Base-by-base conservation (phyloP, 2,113 vertebrate genomes). In the Casuarius casuarius region DNA sequence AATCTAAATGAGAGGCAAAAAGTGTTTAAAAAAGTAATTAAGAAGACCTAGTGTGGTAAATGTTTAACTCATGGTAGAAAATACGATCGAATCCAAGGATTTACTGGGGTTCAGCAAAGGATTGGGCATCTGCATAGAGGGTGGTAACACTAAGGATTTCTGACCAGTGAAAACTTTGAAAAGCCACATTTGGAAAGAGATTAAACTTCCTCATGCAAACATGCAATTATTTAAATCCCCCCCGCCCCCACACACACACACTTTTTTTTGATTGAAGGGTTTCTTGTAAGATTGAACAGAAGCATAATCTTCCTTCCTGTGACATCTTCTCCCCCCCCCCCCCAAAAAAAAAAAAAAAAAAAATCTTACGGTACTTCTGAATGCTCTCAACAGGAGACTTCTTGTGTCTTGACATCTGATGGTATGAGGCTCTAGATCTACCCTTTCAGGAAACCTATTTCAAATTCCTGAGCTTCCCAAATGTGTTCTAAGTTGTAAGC, bases 391-490 rank as follows among this genome's bases (percentile, higher is more conserved):
- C 20, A 73, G 54, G 61, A 33, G 31, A 58, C 52, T 63, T 79
- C n/a, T 12, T 40, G 10, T 76, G 8, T 75, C 25, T 52, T 65
- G 58, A 22, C 33, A 59, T 63, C 26, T 46, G 33, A 52, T 66
- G 19, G 70, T 59, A 76, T 76, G 52, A 58, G 19, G 12, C 80
- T 70, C 35, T 7, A 12, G 44, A 70, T 76, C 22, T 35, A 29
- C 33, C 16, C 12, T 65, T 65, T 40, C 21, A 80, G 63, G 49
- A 58, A 70, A 58, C 46, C 12, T 75, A 3, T 80, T 86, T 28
- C 22, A 46, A 59, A 51, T 71, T n/a, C 35, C 40, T 70, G 10
- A 0, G 0, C 8, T 66, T 66, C 38, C 13, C 49, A 84, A 81
- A 33, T 22, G 40, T 66, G 77, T 89, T 13, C 23, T 40, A 1